Evolutionary conservation across 64 coral and sea anemone species (phyloP).

Genomic region (Stichodactyla mertensii): DNA sequence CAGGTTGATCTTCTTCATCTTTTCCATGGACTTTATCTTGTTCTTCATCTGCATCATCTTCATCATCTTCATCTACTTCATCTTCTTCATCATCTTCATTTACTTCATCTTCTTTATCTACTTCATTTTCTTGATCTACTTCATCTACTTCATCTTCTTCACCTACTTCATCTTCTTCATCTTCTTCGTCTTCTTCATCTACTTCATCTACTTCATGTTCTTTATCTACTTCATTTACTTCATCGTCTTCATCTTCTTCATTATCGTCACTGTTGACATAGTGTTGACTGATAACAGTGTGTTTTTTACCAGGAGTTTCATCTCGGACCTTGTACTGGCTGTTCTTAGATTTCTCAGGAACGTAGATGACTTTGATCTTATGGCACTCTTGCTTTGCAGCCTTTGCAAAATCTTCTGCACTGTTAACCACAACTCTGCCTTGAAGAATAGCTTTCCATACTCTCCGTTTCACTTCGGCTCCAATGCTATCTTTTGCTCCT

Average conservation of each 20-base stretch:
- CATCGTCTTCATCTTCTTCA: background rate
- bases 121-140: background rate
- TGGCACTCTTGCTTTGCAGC: slow-evolving; percentile 16
- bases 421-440: slow-evolving; percentile 43
- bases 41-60: background rate
- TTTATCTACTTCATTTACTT: background rate
- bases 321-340: slow-evolving; percentile 27
- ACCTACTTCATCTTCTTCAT: background rate
- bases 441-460: slow-evolving; percentile 54
- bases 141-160: background rate
- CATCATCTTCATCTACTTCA: background rate
- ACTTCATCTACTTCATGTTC: background rate
- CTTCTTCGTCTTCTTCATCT: background rate
- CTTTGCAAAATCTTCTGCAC: slow-evolving; percentile 45
- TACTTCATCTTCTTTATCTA: background rate
- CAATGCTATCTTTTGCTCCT: slow-evolving; percentile 55
- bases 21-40: background rate
- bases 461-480: slow-evolving; percentile 34
- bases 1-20: background rate
- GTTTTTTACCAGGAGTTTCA: background rate
- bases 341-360: slow-evolving; percentile 27
- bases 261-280: background rate
- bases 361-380: slow-evolving; percentile 30
- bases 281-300: background rate
- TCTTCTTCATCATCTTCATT: background rate